These are phyloP conservation scores for Gymnoscelis rufifasciata DNA, from an alignment of 2,888 invertebrate species.

Conservation along the genomic window DNA sequence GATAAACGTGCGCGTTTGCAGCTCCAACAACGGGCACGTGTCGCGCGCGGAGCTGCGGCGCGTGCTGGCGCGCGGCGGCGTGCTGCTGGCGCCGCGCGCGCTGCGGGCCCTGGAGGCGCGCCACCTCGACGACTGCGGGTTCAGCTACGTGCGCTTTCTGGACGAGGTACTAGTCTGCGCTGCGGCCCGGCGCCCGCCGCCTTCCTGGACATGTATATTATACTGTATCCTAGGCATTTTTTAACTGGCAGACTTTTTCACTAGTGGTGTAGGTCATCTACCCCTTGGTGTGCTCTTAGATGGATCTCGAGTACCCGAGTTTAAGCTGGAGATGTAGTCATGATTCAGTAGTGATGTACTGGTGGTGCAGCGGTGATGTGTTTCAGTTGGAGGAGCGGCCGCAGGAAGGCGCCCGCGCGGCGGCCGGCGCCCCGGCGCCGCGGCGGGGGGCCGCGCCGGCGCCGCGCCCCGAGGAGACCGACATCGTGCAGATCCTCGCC, in stretches of 20 bases:
- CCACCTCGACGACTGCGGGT: conserved; percentile 86
- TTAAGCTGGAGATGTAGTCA: no score
- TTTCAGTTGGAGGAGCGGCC: conserved; percentile 55
- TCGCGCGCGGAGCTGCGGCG: conserved; percentile 84
- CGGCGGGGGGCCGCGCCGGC: conserved; percentile 29
- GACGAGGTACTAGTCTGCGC: no score
- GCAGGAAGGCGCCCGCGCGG: conserved; percentile 51
- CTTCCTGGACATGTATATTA: no score
- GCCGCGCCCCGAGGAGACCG: conserved; percentile 77
- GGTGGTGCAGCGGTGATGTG: no score
- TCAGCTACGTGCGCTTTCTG: conserved; percentile 85
- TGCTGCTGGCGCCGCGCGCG: conserved; percentile 82
- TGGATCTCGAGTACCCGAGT: no score
- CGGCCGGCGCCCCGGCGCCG: conserved; percentile 32
- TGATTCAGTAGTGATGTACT: background rate
- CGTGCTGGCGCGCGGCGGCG: conserved; percentile 82
- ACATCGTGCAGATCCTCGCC: conserved; percentile 85
- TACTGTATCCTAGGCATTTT: no score
- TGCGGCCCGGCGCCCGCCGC: no score
- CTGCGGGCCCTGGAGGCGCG: conserved; percentile 83
- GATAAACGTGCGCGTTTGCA: no score
- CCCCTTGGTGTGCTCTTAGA: no score
- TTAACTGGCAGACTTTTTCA: no score
- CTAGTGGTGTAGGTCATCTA: no score
- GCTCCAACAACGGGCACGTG: conserved; percentile 85